These are phyloP conservation scores for Beroe forskalii DNA, from an alignment of 37 sponge, comb jelly and placozoan species.

Conservation along the genomic window DNA sequence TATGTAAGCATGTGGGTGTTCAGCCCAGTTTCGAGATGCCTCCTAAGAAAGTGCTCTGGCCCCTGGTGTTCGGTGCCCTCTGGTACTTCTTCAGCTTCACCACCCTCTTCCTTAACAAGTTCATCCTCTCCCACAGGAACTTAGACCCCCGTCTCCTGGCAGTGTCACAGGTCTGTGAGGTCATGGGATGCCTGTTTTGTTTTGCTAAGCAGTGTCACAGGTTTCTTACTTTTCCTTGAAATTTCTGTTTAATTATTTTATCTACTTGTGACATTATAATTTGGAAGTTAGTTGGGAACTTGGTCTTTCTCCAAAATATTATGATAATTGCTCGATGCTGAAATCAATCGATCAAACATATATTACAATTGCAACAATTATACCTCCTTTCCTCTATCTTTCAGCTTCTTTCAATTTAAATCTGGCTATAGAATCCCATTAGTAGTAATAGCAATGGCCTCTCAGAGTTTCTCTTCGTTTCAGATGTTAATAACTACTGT, in stretches of 20 bases:
- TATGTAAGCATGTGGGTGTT: too few relatives aligned
- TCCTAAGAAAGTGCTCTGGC: not conserved
- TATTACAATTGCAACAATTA: too few relatives aligned
- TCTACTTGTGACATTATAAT: not conserved
- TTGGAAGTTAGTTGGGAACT: too few relatives aligned
- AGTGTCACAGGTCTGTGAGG: constrained; percentile 3
- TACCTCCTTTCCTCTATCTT: too few relatives aligned
- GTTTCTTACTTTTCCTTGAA: not conserved
- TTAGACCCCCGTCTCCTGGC: constrained; percentile 43
- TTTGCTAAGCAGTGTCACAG: not conserved
- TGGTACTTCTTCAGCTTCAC: constrained; percentile 65
- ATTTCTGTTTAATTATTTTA: not conserved
- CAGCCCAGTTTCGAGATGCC: not conserved
- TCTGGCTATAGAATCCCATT: too few relatives aligned
- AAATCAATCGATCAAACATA: too few relatives aligned
- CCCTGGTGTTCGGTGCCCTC: not conserved
- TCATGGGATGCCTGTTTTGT: not conserved
- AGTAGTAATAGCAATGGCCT: too few relatives aligned
- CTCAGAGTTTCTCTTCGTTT: not conserved
- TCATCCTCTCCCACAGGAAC: constrained; percentile 39
- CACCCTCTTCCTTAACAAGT: constrained; percentile 68
- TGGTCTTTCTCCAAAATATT: too few relatives aligned
- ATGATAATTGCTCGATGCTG: too few relatives aligned
- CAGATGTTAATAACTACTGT: constrained; percentile 47
- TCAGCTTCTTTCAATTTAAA: too few relatives aligned